Base-by-base conservation (phyloP, 1,140 invertebrate species). In the Bicyclus anynana region DNA sequence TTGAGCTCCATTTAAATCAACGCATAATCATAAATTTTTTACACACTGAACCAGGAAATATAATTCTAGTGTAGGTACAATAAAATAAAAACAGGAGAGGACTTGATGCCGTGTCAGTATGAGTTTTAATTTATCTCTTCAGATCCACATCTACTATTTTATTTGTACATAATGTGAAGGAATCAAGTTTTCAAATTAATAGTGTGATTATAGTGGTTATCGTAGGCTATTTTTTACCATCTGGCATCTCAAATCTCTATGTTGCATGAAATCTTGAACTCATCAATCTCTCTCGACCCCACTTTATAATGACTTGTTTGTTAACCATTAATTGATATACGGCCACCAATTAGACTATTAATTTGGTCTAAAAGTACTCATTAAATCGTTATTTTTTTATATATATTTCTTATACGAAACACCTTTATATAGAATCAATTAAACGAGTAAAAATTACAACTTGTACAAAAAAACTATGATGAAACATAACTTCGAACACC, bases 211-310 rank as follows among this genome's bases (percentile, higher is more conserved):
- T 62, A 48, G 35, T 44, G 33, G 53, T 62, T 56, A 52, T 57
- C 50, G 35, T 33, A 48, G 12, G 49, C 47, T 59, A 51, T 60
- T 74, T 71, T 72, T 73, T 70, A 53, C 60, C 52, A 49, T 35
- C 50, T 27, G 38, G 29, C 33, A 59, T 53, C 46, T 69, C 62
- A 68, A 67, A 72, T 69, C 69, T 68, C 14, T 56, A 58, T 57
- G 60, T 68, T 64, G 63, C 62, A 69, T 77, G 69, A 65, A 72
- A 65, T 68, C 57, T 60, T 73, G 62, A 75, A 74, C 72, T 63
- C 76, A 80, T 82, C 77, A 77, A 80, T 82, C 79, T 71, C 71
- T 57, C 59, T 47, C 59, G 64, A 73, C 69, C 62, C 51, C 63
- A 50, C 53, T 59, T 61, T 54, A 54, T 77, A 74, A 74, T 76